Evolutionary conservation across 1,140 invertebrate species (phyloP).

Genomic region (Sesamia nonagrioides): DNA sequence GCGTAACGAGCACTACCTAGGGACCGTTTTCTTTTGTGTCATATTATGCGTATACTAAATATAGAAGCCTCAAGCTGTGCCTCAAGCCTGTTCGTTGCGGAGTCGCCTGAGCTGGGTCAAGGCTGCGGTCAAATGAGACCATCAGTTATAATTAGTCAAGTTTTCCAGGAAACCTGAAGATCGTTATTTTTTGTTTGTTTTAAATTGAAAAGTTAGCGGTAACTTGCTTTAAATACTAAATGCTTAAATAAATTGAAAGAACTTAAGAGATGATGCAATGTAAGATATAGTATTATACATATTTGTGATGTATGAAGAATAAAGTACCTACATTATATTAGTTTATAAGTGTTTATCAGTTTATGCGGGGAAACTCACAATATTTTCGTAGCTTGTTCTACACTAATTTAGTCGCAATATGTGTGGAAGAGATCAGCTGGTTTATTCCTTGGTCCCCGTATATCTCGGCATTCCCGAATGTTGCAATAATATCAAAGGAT

Average conservation of each 20-base stretch:
- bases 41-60: conserved; percentile 17
- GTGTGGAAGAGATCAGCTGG: too few species aligned
- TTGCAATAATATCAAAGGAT: too few species aligned
- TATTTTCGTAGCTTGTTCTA: too few species aligned
- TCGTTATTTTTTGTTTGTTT: neutral
- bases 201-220: neutral
- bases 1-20: conserved; percentile 7
- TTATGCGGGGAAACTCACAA: too few species aligned
- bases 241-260: neutral
- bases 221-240: neutral
- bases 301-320: too few species aligned
- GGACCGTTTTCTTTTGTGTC: conserved; percentile 10
- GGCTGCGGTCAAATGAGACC: conserved; percentile 18
- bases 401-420: too few species aligned
- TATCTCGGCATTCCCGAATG: too few species aligned
- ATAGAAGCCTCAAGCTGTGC: too few species aligned
- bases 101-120: conserved; percentile 27
- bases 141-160: conserved; percentile 27
- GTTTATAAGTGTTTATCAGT: too few species aligned
- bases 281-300: too few species aligned
- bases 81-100: conserved; percentile 2
- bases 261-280: neutral
- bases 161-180: conserved; percentile 4
- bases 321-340: too few species aligned
- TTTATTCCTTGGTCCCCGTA: too few species aligned